These are phyloP conservation scores for Apis laboriosa DNA, from an alignment of 1,140 invertebrate species.

Conservation along the genomic window DNA sequence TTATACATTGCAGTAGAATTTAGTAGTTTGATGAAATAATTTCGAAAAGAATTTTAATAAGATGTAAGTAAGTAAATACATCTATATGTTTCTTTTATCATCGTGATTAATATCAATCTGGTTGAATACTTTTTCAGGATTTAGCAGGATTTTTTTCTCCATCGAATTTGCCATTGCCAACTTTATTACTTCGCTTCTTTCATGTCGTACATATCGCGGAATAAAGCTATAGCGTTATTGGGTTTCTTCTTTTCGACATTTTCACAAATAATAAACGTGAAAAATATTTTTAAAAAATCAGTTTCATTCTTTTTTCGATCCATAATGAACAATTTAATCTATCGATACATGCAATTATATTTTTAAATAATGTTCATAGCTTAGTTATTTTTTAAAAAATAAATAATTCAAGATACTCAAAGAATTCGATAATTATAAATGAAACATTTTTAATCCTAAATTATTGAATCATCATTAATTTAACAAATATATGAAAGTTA, in stretches of 20 bases:
- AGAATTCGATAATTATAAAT: too few species aligned
- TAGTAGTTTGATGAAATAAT: neutral
- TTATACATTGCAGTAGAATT: neutral
- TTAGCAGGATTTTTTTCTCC: conserved; percentile 27
- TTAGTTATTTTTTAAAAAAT: too few species aligned
- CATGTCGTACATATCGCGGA: neutral
- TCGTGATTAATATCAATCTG: neutral
- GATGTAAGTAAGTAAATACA: neutral
- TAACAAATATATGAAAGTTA: too few species aligned
- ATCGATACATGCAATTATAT: neutral
- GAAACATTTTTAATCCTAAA: too few species aligned
- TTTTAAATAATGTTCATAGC: too few species aligned
- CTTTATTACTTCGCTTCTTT: conserved; percentile 18
- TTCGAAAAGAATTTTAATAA: neutral
- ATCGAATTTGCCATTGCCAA: conserved; percentile 26
- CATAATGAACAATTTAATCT: too few species aligned
- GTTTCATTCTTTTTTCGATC: neutral
- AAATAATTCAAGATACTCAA: too few species aligned
- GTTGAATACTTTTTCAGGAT: conserved; percentile 34
- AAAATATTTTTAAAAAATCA: neutral
- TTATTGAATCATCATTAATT: too few species aligned
- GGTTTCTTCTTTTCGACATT: neutral
- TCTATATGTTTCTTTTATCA: neutral
- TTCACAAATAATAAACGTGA: neutral
- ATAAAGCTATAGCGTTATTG: neutral